Evolutionary conservation across 2,113 vertebrate genomes (phyloP).

Genomic region (Halichoeres trimaculatus): DNA sequence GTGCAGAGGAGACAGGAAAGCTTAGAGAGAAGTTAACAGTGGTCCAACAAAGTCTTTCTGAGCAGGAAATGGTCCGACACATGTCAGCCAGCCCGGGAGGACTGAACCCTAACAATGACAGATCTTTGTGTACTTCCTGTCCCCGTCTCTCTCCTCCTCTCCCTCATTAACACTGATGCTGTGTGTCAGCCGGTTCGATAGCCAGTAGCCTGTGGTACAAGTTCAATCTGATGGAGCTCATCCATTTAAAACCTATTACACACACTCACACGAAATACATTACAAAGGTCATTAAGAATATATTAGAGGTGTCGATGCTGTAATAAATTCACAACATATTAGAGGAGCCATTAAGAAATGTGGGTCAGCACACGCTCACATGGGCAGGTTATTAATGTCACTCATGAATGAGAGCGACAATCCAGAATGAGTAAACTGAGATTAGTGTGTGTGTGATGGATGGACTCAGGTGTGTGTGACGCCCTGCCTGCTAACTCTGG

Average conservation of each 20-base stretch:
- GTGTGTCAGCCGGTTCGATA: constrained; percentile 16
- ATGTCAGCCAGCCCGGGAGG: background rate
- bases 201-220: constrained; percentile 9
- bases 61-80: no score
- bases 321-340: constrained; percentile 54
- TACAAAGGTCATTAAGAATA: constrained; percentile 50
- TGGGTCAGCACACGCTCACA: constrained; percentile 45
- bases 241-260: constrained; percentile 57
- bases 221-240: constrained; percentile 23
- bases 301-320: constrained; percentile 41
- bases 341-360: constrained; percentile 46
- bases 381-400: constrained; percentile 32
- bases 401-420: constrained; percentile 23
- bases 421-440: constrained; percentile 15
- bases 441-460: constrained; percentile 36
- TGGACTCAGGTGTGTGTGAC: constrained; percentile 32
- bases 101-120: constrained; percentile 5
- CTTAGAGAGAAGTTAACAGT: no score
- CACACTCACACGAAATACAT: constrained; percentile 31
- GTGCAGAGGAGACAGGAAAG: no score
- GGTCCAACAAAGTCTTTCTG: no score
- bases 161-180: constrained; percentile 19
- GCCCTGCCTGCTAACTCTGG: constrained; percentile 2
- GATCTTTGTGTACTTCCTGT: background rate
- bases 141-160: background rate